phyloP scores from a whole-genome alignment of 2,888 invertebrate species.

The Calliphora vomitoria region DNA sequence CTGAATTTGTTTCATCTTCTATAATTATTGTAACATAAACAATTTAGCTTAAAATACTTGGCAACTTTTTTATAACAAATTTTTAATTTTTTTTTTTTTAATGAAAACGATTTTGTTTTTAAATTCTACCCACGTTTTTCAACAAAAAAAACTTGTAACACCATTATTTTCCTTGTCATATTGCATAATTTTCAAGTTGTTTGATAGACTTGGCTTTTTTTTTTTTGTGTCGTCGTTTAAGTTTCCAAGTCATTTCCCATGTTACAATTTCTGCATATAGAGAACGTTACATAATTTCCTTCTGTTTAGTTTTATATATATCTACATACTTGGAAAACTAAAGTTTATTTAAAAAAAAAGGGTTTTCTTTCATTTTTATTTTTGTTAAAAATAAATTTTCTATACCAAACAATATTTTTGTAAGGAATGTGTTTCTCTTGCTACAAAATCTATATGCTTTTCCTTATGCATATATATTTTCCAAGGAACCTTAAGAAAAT shows the following conservation, averaged over 20 bases:
- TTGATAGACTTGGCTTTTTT: conserved; percentile 19
- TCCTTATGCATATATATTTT: neutral
- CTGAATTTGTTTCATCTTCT: no score
- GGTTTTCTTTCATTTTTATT: conserved; percentile 7
- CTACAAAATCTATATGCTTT: conserved; percentile 10
- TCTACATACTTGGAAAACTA: conserved; percentile 51
- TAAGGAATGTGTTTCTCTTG: conserved; percentile 45
- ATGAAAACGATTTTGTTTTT: neutral
- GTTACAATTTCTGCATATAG: conserved; percentile 56
- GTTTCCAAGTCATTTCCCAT: conserved; percentile 69
- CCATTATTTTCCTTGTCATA: conserved; percentile 50
- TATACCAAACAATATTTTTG: conserved; percentile 48
- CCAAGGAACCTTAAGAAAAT: conserved; percentile 38
- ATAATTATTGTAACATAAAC: no score
- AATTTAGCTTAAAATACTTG: no score
- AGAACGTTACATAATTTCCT: conserved; percentile 51
- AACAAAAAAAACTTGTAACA: conserved; percentile 36
- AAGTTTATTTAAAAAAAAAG: conserved; percentile 40
- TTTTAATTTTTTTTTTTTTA: no score
- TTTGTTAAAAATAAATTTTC: neutral
- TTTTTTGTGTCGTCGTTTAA: conserved; percentile 47
- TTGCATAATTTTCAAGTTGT: conserved; percentile 58
- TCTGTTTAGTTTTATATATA: conserved; percentile 4
- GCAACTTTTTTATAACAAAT: no score
- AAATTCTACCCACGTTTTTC: conserved; percentile 27